Evolutionary conservation across 1,140 invertebrate species (phyloP).

Genomic region (Tetramorium alpestre): DNA sequence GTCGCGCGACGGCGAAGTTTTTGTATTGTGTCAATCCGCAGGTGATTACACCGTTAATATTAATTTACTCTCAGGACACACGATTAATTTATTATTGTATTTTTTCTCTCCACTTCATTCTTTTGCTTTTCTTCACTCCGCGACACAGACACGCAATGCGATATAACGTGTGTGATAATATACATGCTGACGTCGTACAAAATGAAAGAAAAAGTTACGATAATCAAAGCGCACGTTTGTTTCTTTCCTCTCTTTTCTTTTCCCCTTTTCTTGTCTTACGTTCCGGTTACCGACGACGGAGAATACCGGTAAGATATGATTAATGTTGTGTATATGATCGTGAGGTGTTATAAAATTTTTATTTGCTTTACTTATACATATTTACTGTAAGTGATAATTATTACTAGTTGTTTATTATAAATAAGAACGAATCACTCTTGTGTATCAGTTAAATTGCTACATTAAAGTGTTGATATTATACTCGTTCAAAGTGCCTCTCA

Average conservation of each 20-base stretch:
- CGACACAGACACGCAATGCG: constrained; percentile 23
- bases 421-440: constrained; percentile 80
- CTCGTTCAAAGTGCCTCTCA: constrained; percentile 74
- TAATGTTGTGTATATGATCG: constrained; percentile 71
- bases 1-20: constrained; percentile 38
- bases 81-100: constrained; percentile 36
- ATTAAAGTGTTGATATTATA: constrained; percentile 85
- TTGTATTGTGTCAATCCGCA: constrained; percentile 52
- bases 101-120: background rate
- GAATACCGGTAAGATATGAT: constrained; percentile 66
- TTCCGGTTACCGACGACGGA: constrained; percentile 60
- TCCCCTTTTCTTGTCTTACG: constrained; percentile 59
- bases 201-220: constrained; percentile 59
- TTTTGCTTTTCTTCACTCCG: background rate
- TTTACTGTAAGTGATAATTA: constrained; percentile 80
- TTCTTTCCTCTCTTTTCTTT: constrained; percentile 46
- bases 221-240: constrained; percentile 68
- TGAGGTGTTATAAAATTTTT: constrained; percentile 76
- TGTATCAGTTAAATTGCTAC: constrained; percentile 83
- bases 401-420: constrained; percentile 82
- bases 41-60: constrained; percentile 22
- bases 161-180: constrained; percentile 47
- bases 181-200: constrained; percentile 66
- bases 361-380: constrained; percentile 81
- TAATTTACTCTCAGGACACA: constrained; percentile 56